phyloP scores from a whole-genome alignment of 2,113 vertebrate genomes.

The Tachycineta bicolor region DNA sequence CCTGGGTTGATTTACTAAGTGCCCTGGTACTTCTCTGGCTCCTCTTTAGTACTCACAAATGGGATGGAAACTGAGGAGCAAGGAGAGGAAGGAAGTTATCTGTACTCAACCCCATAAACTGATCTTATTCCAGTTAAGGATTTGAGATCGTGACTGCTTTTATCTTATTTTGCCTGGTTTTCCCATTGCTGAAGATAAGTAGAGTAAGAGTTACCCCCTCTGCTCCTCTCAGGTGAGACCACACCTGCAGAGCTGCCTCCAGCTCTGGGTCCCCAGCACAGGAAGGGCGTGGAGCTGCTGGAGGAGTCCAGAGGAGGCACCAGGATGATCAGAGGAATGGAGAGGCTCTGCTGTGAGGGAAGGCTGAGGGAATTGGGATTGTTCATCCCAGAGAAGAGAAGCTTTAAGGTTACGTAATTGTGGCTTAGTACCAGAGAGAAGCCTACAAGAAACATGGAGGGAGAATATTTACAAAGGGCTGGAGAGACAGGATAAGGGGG shows the following conservation, averaged over 20 bases:
- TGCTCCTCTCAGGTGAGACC: background rate
- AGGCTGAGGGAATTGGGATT: fast-evolving
- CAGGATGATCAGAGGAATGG: background rate
- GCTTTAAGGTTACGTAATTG: background rate
- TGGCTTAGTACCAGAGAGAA: background rate
- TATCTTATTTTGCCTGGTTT: background rate
- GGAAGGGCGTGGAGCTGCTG: background rate
- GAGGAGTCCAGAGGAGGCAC: background rate
- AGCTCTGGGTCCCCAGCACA: background rate
- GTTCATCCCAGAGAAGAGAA: background rate
- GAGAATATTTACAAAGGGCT: background rate
- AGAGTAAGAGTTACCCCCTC: background rate
- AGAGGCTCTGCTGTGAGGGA: background rate
- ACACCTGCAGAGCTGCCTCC: background rate
- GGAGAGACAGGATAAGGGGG: background rate
- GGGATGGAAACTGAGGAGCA: background rate
- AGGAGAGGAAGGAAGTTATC: background rate
- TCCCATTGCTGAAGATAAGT: background rate
- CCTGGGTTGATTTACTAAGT: conserved; percentile 43
- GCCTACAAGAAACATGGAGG: background rate
- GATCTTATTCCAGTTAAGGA: background rate
- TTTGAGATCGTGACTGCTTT: background rate
- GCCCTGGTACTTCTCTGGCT: background rate
- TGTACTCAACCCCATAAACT: background rate
- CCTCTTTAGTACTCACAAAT: background rate